phyloP scores from a whole-genome alignment of 2,113 vertebrate species.

The Pagrus major region DNA sequence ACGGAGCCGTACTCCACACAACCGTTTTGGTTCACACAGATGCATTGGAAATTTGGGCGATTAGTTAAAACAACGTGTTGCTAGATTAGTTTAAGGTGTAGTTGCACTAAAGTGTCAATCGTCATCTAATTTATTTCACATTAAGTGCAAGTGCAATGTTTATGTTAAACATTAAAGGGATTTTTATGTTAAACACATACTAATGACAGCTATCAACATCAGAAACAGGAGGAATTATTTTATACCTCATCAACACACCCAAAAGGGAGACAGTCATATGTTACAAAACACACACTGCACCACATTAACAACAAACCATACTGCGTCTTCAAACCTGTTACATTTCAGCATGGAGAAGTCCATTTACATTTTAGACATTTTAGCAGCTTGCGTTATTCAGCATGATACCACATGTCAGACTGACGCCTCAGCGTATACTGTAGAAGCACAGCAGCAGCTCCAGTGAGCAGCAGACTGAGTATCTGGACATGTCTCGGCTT shows the following conservation, averaged over 20 bases:
- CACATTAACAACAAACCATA: neutral
- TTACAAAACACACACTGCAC: neutral
- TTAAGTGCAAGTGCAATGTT: constrained; percentile 49
- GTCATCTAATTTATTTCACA: constrained; percentile 57
- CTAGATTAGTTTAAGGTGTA: constrained; percentile 32
- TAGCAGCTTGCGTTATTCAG: constrained; percentile 26
- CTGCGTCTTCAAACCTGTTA: neutral
- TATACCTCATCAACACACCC: constrained; percentile 17
- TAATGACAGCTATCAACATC: constrained; percentile 2
- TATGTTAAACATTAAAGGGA: constrained; percentile 59
- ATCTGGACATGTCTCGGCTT: constrained; percentile 52
- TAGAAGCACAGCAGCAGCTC: constrained; percentile 46
- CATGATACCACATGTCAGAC: neutral
- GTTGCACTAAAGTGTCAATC: constrained; percentile 26
- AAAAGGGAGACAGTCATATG: neutral
- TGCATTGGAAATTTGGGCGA: neutral
- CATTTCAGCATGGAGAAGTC: constrained; percentile 15
- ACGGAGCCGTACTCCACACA: neutral
- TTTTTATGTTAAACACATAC: constrained; percentile 22
- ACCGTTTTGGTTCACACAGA: too few species aligned
- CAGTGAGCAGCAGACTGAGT: neutral
- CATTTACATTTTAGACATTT: constrained; percentile 2
- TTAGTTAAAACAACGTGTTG: constrained; percentile 13
- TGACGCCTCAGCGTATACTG: constrained; percentile 15
- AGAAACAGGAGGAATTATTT: neutral